phyloP scores from a whole-genome alignment of 2,113 vertebrate genomes.

The Speoplatyrhinus poulsoni region DNA sequence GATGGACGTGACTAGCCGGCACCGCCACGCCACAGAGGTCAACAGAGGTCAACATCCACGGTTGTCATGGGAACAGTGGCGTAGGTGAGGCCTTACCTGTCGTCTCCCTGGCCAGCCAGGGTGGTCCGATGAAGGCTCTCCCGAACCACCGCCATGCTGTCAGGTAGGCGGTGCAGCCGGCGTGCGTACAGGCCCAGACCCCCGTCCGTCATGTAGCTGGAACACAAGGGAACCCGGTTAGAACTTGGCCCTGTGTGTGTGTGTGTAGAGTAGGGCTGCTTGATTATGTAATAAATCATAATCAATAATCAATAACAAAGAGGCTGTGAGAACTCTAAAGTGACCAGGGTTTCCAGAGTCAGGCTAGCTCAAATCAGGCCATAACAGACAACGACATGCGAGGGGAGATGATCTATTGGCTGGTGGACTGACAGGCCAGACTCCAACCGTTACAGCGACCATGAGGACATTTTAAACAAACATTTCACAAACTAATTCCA shows the following conservation, averaged over 20 bases:
- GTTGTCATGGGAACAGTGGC: too few species aligned
- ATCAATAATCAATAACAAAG: too few species aligned
- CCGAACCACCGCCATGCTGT: conserved; percentile 90
- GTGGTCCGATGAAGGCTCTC: conserved; percentile 88
- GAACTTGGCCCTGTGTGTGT: not conserved
- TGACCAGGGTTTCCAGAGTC: not conserved
- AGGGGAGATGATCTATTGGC: conserved; percentile 16
- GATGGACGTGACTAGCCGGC: too few species aligned
- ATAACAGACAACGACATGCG: conserved; percentile 36
- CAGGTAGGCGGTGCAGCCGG: conserved; percentile 89
- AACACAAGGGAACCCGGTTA: conserved; percentile 15
- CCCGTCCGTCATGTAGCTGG: conserved; percentile 95
- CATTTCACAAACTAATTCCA: conserved; percentile 49
- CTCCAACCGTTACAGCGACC: conserved; percentile 23
- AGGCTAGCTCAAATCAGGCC: conserved; percentile 25
- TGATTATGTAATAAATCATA: not conserved
- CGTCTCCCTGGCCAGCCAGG: conserved; percentile 88
- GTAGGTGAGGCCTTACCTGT: conserved; percentile 81
- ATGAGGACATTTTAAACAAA: conserved; percentile 44
- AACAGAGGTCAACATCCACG: too few species aligned
- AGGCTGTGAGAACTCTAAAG: too few species aligned
- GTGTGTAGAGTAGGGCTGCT: not conserved
- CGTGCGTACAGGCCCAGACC: conserved; percentile 92
- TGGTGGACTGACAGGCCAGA: conserved; percentile 1
- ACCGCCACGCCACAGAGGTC: too few species aligned